phyloP scores from a whole-genome alignment of 2,113 vertebrate species.

The Pteropus alecto region DNA sequence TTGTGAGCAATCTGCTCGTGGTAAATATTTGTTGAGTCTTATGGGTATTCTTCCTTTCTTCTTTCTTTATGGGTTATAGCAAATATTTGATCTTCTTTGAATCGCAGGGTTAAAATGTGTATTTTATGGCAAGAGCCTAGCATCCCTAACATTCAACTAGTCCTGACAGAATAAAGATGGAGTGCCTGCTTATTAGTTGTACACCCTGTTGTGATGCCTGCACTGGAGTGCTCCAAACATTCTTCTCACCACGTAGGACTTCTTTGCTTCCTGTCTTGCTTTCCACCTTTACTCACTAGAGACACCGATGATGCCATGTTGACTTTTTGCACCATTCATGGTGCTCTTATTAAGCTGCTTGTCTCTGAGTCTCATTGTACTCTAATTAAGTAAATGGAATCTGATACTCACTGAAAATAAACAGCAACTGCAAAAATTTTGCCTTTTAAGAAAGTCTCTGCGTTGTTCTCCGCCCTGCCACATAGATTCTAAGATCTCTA shows the following conservation, averaged over 20 bases:
- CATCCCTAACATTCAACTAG: neutral
- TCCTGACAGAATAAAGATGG: neutral
- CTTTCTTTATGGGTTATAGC: neutral
- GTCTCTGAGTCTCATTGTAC: neutral
- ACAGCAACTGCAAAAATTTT: neutral
- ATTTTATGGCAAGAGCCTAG: neutral
- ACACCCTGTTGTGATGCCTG: neutral
- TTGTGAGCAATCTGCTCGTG: neutral
- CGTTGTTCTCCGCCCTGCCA: neutral
- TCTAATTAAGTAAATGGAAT: neutral
- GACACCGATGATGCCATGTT: neutral
- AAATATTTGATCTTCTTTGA: constrained; percentile 27
- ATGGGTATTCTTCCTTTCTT: neutral
- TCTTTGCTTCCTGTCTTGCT: neutral
- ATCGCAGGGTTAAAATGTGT: neutral
- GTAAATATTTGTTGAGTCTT: neutral
- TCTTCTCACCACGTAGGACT: neutral
- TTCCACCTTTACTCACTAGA: neutral
- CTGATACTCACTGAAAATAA: neutral
- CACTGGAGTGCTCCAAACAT: neutral
- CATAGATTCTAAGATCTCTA: constrained; percentile 63
- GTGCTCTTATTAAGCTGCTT: neutral
- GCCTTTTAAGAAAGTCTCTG: neutral
- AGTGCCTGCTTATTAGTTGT: neutral
- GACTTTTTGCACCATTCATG: neutral